These are phyloP conservation scores for Takifugu rubripes DNA, from an alignment of 2,797 vertebrate genomes.

Conservation along the genomic window DNA sequence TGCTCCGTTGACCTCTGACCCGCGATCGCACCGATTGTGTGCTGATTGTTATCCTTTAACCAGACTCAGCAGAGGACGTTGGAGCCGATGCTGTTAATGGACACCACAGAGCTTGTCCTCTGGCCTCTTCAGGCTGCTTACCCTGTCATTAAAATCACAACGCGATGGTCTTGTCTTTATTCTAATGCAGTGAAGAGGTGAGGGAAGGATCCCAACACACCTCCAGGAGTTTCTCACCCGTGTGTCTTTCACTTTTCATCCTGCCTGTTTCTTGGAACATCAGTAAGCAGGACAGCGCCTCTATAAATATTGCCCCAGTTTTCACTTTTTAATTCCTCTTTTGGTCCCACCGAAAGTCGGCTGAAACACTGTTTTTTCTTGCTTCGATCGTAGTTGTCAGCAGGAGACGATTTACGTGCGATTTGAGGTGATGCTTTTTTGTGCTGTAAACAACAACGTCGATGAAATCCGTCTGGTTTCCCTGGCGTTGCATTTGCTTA, in stretches of 20 bases:
- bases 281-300: slow-evolving; percentile 50
- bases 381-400: slow-evolving; percentile 20
- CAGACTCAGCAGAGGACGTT: slow-evolving; percentile 25
- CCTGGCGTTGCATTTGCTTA: background rate
- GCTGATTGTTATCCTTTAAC: slow-evolving; percentile 45
- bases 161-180: background rate
- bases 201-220: background rate
- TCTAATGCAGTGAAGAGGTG: background rate
- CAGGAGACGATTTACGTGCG: background rate
- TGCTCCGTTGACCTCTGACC: slow-evolving; percentile 46
- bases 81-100: slow-evolving; percentile 30
- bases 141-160: background rate
- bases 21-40: slow-evolving; percentile 17
- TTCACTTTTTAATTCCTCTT: slow-evolving; percentile 4
- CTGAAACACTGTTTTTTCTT: slow-evolving; percentile 54
- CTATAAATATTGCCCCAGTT: slow-evolving; percentile 75
- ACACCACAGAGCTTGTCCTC: slow-evolving; percentile 11
- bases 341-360: slow-evolving; percentile 22
- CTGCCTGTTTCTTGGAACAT: slow-evolving; percentile 28
- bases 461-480: background rate
- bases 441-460: slow-evolving; percentile 7
- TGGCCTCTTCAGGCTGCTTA: background rate
- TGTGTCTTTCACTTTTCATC: slow-evolving; percentile 15
- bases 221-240: slow-evolving; percentile 9
- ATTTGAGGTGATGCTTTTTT: background rate